Conservation (phyloP, 2,888 invertebrate species). For the Mimas tiliae region DNA sequence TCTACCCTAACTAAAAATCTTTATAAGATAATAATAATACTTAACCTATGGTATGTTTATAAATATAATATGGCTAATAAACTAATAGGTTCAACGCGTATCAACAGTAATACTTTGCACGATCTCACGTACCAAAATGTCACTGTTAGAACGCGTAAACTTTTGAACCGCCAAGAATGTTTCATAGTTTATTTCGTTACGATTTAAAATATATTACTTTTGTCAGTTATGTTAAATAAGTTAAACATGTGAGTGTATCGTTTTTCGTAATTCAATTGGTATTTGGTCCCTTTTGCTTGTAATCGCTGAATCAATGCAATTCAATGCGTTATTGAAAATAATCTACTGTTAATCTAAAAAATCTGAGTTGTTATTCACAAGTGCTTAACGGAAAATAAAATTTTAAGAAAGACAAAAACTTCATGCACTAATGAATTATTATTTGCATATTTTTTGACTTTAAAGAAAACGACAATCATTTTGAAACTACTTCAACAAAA, state of each 20-base stretch:
- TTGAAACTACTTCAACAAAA: slow-evolving; percentile 55
- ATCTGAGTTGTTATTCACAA: slow-evolving; percentile 68
- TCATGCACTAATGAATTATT: slow-evolving; percentile 58
- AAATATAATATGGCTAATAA: slow-evolving; percentile 83
- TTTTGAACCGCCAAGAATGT: slow-evolving; percentile 72
- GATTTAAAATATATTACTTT: slow-evolving; percentile 52
- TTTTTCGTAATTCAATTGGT: slow-evolving; percentile 65
- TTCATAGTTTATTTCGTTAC: slow-evolving; percentile 60
- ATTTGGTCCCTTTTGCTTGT: slow-evolving; percentile 85
- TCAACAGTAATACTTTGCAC: slow-evolving; percentile 60
- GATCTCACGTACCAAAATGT: slow-evolving; percentile 50
- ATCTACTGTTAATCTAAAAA: slow-evolving; percentile 65
- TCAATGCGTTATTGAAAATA: slow-evolving; percentile 60
- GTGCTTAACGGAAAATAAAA: slow-evolving; percentile 54
- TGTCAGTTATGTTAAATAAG: slow-evolving; percentile 76
- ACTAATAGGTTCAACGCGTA: slow-evolving; percentile 71
- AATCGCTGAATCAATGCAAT: slow-evolving; percentile 68
- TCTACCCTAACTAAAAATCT: slow-evolving; percentile 80
- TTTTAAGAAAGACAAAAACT: slow-evolving; percentile 48
- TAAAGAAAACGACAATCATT: slow-evolving; percentile 36
- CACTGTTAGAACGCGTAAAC: slow-evolving; percentile 61
- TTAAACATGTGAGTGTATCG: slow-evolving; percentile 58
- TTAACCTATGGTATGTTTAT: slow-evolving; percentile 84
- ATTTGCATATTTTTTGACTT: slow-evolving; percentile 32
- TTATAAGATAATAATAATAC: slow-evolving; percentile 81